phyloP scores from a whole-genome alignment of 2,888 invertebrate genomes.

The Nomada fucata region DNA sequence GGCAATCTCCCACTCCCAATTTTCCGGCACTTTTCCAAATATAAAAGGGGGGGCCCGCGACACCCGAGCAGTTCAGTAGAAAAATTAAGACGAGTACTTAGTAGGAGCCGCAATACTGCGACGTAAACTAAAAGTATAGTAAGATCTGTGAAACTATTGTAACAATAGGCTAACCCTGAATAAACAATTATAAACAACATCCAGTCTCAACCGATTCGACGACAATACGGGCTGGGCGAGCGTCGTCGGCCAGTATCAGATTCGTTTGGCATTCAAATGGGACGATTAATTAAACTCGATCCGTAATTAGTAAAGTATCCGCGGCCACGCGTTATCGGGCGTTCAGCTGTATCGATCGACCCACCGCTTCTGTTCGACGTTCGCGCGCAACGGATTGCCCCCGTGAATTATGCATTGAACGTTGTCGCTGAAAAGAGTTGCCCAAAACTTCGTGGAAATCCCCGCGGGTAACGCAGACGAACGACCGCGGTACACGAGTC shows the following conservation, averaged over 20 bases:
- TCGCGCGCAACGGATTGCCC: constrained; percentile 9
- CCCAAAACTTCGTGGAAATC: constrained; percentile 9
- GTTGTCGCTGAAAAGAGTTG: constrained; percentile 9
- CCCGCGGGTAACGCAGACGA: background rate
- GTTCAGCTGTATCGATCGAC: constrained; percentile 20
- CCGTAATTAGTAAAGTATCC: background rate
- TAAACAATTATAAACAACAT: too few relatives aligned
- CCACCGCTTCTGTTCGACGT: background rate
- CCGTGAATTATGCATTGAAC: constrained; percentile 30
- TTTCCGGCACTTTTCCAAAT: too few relatives aligned
- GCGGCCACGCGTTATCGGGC: background rate
- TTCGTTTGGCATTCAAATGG: background rate
- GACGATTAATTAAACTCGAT: constrained; percentile 34
- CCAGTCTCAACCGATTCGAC: too few relatives aligned
- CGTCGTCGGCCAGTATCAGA: constrained; percentile 8
- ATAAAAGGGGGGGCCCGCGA: too few relatives aligned
- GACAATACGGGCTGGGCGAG: background rate
- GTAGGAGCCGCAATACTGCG: too few relatives aligned
- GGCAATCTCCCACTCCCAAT: too few relatives aligned
- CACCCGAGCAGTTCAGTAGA: too few relatives aligned
- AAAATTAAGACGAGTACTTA: too few relatives aligned
- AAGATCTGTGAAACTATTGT: too few relatives aligned
- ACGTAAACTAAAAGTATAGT: too few relatives aligned
- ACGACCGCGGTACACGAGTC: background rate
- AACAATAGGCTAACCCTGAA: too few relatives aligned